Evolutionary conservation across 2,888 invertebrate genomes (phyloP).

Genomic region (Scaptomyza flava): DNA sequence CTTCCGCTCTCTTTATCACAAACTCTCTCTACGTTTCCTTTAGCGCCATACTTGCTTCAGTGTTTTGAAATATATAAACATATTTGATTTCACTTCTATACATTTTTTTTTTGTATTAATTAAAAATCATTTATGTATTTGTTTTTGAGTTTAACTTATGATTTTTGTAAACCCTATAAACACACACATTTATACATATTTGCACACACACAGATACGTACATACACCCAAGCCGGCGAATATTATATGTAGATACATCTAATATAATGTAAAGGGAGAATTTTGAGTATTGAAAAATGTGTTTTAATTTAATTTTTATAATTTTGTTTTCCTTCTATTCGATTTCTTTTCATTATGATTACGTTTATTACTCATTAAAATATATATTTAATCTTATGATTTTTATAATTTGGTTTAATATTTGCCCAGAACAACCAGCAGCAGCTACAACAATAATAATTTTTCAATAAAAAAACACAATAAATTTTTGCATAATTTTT

Average conservation of each 20-base stretch:
- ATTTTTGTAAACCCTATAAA: conserved; percentile 21
- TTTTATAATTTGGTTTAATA: conserved; percentile 58
- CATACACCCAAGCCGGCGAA: conserved; percentile 14
- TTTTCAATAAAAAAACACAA: conserved; percentile 67
- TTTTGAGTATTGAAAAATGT: conserved; percentile 27
- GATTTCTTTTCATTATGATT: conserved; percentile 46
- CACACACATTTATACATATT: conserved; percentile 3
- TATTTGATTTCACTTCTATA: conserved; percentile 25
- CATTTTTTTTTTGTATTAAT: neutral
- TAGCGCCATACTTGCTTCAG: conserved; percentile 10
- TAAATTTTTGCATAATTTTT: conserved; percentile 60
- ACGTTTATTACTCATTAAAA: conserved; percentile 65
- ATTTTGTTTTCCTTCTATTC: conserved; percentile 41
- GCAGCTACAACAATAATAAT: conserved; percentile 31
- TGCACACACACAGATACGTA: conserved; percentile 8
- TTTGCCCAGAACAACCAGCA: conserved; percentile 36
- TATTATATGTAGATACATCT: conserved; percentile 35
- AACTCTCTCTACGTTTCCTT: conserved; percentile 6
- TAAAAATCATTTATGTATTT: conserved; percentile 22
- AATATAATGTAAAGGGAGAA: conserved; percentile 32
- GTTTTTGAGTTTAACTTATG: conserved; percentile 30
- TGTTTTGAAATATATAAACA: conserved; percentile 16
- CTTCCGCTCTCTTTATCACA: conserved; percentile 7
- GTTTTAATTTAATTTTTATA: conserved; percentile 15
- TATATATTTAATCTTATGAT: conserved; percentile 67